Evolutionary conservation across 2,888 invertebrate genomes (phyloP), one percentile per base, ranked within the genome.

Genomic region (Noctuana brunneofusca): DNA sequence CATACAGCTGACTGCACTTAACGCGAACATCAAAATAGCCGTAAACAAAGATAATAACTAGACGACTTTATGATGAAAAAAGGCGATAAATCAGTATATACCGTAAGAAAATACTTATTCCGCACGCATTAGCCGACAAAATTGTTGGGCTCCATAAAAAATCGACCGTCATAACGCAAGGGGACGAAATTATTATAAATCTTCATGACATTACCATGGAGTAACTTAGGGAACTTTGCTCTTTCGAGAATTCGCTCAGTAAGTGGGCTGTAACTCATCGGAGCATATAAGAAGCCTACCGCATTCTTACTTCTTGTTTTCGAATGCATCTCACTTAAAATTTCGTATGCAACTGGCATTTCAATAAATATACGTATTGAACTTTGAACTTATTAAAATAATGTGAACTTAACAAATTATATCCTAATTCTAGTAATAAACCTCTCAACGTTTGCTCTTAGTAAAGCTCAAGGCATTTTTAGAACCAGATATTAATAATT

Each of bases 171-270:
- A 81, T 86, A 84, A 83, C 78, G 79, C 73, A 76, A 72, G 76
- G 74, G 79, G 79, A 76, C 71, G 80, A 82, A 88, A 89, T 89
- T 86, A 90, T 89, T 90, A 89, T 90, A 90, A 89, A 91, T 91
- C 90, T 89, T 85, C 85, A 86, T 85, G 81, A 84, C 86, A 90
- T 91, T 89, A 85, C 87, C 89, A 89, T 91, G 84, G 84, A 85
- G 81, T 79, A 84, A 87, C 80, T 88, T 83, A 79, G 80, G 80
- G 80, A 87, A 88, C 86, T 89, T 89, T 84, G 86, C 88, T 86
- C 86, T 87, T 79, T 76, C 77, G 76, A 78, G 80, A 81, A 84
- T 84, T 85, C 82, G 76, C 83, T 79, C 78, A 79, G 84, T 88
- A 89, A 89, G 90, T 90, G 89, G 87, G 81, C 76, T 78, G 86